Evolutionary conservation across 2,888 invertebrate genomes (phyloP), one percentile per base, ranked within the genome.

Genomic region (Perizoma affinitatum): DNA sequence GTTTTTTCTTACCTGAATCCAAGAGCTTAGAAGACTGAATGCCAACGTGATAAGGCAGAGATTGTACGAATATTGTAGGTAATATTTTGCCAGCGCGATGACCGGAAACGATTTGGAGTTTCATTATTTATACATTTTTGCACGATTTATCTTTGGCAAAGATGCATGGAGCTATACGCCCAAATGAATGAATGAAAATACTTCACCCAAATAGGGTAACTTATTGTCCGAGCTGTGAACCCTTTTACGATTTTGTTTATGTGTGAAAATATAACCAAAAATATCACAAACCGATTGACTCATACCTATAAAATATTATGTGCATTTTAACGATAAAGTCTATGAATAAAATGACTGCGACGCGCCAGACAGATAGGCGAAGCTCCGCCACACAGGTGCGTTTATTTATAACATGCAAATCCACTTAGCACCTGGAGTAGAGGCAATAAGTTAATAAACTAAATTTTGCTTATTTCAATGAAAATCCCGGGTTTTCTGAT

Each of bases 91-190:
- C 50, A 35, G 56, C 43, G 44, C 57, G 58, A 52, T 63, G 61
- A 61, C 52, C 59, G 65, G 55, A 55, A 63, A 58, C 59, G 61
- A 65, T 66, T 68, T 65, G 48, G 51, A 44, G 57, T 63, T 53
- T 58, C 57, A 54, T 67, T 67, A 67, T 63, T 65, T 67, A 56
- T 61, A 53, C 49, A 51, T 60, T 63, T 68, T 54, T 58, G 46
- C 22, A 55, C 46, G 47, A 60, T 59, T 55, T 57, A 46, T 64
- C 51, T 50, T 51, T 36, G 43, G 22, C 41, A 33, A 35, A 54
- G 51, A 58, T 47, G 35, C 56, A 54, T 54, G 34, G 36, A 40
- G 47, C 33, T 43, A 22, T 2, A 22, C 22, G 1, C 22, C 1
- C 22, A 22, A 22, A 22, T 22, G 22, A 22, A 22, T 22, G 22